Evolutionary conservation across 2,113 vertebrate species (phyloP).

Genomic region (Cinclus mexicanus): DNA sequence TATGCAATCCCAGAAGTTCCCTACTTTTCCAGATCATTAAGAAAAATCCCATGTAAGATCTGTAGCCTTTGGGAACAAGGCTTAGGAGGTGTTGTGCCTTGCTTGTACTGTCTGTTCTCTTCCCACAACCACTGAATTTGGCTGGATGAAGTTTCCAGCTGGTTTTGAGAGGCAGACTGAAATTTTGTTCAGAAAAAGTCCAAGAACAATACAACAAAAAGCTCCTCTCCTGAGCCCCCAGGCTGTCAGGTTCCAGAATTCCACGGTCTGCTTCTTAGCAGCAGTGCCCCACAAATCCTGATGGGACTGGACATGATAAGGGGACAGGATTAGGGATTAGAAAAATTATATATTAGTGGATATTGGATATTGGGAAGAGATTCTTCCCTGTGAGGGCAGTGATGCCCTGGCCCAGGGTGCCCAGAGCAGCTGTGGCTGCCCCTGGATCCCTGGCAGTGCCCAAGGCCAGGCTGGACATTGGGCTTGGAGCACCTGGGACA

Average conservation of each 20-base stretch:
- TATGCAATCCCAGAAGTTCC: neutral
- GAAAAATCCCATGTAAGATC: neutral
- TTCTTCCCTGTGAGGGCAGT: rapidly evolving
- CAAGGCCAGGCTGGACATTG: rapidly evolving
- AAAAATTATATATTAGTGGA: neutral
- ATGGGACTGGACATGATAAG: neutral
- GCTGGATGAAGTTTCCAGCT: neutral
- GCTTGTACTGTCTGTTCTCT: neutral
- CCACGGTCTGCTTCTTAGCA: neutral
- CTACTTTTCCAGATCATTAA: neutral
- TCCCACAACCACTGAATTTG: neutral
- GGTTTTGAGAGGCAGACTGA: neutral
- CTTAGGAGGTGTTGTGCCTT: rapidly evolving
- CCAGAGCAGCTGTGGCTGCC: neutral
- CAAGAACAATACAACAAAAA: neutral
- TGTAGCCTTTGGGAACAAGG: neutral
- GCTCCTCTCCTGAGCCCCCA: neutral
- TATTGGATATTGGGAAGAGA: neutral
- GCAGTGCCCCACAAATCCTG: neutral
- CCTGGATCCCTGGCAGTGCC: neutral
- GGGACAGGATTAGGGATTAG: too few relatives aligned
- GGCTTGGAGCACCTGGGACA: rapidly evolving
- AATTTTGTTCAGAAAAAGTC: neutral
- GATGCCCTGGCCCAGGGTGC: neutral
- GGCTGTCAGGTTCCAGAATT: neutral